Percentiles rank a stretch among this genome's conserved stretches.
These are phyloP conservation scores for Nymphalis c-album DNA, from an alignment of 2,888 invertebrate genomes.

Conservation along the genomic window DNA sequence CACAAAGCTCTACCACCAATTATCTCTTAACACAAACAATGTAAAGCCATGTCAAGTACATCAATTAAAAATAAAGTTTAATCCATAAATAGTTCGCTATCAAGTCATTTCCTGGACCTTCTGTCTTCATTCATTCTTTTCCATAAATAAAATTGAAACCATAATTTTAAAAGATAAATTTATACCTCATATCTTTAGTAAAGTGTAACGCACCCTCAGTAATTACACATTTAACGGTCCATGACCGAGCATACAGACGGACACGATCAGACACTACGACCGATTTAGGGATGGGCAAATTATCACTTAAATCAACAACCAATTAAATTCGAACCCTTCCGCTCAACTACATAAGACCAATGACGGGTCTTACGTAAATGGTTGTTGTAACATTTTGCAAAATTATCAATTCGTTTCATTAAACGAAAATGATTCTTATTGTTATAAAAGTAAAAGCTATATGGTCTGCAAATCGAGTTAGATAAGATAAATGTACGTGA, in stretches of 20 bases:
- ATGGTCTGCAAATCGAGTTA: not conserved
- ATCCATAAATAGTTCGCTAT: no score
- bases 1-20: no score
- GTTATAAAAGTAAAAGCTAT: not conserved
- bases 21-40: no score
- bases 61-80: no score
- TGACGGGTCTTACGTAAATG: conserved; percentile 31
- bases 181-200: conserved; percentile 21
- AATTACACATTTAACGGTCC: conserved; percentile 38
- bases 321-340: conserved; percentile 29
- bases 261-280: conserved; percentile 46
- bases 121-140: conserved; percentile 2
- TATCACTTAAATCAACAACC: conserved; percentile 48
- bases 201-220: conserved; percentile 29
- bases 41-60: no score
- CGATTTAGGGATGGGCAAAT: conserved; percentile 48
- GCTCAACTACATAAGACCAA: conserved; percentile 5
- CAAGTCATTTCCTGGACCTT: no score
- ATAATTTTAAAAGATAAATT: conserved; percentile 4
- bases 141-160: conserved; percentile 4
- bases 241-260: conserved; percentile 49
- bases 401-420: conserved; percentile 6
- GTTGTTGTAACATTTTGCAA: conserved; percentile 6
- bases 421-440: conserved; percentile 21
- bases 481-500: conserved; percentile 38